Evolutionary conservation across 2,113 vertebrate species (phyloP).

Genomic region (Crotalus tigris): DNA sequence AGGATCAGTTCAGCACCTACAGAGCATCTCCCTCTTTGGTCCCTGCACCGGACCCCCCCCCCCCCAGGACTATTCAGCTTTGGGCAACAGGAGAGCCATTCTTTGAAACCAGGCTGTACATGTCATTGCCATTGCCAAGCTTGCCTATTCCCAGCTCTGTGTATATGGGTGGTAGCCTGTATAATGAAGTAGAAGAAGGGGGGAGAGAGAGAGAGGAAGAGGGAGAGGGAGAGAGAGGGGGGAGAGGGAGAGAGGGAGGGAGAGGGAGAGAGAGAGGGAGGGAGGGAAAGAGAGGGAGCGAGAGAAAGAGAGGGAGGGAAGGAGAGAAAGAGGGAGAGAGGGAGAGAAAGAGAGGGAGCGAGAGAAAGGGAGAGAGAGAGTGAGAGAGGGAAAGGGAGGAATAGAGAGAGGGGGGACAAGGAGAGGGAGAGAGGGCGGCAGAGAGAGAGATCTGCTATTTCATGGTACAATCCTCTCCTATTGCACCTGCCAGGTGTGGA

Average conservation of each 20-base stretch:
- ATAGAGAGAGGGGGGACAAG: not conserved
- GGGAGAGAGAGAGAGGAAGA: too few species aligned
- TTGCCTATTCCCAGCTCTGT: not conserved
- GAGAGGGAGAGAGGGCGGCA: not conserved
- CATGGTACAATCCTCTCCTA: not conserved
- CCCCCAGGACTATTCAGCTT: not conserved
- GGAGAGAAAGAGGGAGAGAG: too few species aligned
- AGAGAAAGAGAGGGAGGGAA: rapidly evolving
- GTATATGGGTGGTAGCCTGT: not conserved
- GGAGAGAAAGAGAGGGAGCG: not conserved
- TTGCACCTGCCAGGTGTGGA: not conserved
- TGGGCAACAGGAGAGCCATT: not conserved
- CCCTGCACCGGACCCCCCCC: not conserved
- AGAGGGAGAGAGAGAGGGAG: not conserved
- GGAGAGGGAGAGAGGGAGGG: rapidly evolving
- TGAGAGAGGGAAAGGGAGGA: too few species aligned
- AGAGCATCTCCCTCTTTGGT: not conserved
- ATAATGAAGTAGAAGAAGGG: not conserved
- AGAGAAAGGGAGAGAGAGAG: not conserved
- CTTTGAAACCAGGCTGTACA: not conserved
- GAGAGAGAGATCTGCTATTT: too few species aligned
- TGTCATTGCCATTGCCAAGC: not conserved
- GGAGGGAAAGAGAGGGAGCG: not conserved
- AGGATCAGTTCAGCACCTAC: not conserved
- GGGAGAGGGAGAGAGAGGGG: rapidly evolving